Evolutionary conservation across 2,888 invertebrate genomes (phyloP).

Genomic region (Epistrophe grossulariae): DNA sequence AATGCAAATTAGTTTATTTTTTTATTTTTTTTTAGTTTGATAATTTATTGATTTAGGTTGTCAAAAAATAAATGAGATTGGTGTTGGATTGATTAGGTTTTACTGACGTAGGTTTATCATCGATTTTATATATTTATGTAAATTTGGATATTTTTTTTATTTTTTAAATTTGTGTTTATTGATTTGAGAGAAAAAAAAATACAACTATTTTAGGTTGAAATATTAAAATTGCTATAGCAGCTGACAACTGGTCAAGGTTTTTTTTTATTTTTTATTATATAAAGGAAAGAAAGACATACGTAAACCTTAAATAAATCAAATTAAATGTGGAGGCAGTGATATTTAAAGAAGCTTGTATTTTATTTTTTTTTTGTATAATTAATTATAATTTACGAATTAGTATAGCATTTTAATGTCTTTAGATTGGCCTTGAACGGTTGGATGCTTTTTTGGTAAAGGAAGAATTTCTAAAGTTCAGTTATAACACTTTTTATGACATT

Average conservation of each 20-base stretch:
- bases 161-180: too few relatives aligned
- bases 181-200: not conserved
- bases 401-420: too few relatives aligned
- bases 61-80: slow-evolving; percentile 48
- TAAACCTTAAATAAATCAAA: slow-evolving; percentile 19
- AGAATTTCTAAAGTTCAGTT: too few relatives aligned
- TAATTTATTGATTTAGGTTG: slow-evolving; percentile 67
- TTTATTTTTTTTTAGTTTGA: slow-evolving; percentile 21
- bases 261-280: not conserved
- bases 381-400: not conserved
- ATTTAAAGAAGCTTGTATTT: not conserved
- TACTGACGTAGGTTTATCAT: slow-evolving; percentile 46
- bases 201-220: slow-evolving; percentile 7
- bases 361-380: too few relatives aligned
- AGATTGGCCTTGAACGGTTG: too few relatives aligned
- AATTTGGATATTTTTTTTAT: slow-evolving; percentile 22
- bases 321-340: not conserved
- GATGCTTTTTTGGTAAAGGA: too few relatives aligned
- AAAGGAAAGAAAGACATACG: not conserved
- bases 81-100: slow-evolving; percentile 67
- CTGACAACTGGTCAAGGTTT: slow-evolving; percentile 40
- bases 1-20: slow-evolving; percentile 60
- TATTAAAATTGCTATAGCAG: not conserved
- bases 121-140: slow-evolving; percentile 23
- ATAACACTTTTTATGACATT: too few relatives aligned